Evolutionary conservation across 2,888 invertebrate genomes (phyloP), one percentile per base, ranked within the genome.

Genomic region (Dasypogon diadema): DNA sequence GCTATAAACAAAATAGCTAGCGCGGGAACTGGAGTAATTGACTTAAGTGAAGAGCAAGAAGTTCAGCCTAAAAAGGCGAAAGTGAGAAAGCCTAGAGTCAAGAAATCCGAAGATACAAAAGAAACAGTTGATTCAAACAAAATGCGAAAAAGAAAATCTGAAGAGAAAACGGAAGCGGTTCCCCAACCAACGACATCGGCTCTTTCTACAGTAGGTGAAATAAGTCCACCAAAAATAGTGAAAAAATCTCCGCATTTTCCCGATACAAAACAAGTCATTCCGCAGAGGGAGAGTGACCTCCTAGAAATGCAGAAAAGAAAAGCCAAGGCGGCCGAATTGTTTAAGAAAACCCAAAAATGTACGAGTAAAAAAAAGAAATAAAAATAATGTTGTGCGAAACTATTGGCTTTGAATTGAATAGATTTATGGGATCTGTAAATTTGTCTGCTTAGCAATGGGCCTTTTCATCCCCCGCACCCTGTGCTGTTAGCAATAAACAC

Each of bases 1-100:
- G 96, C 96, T 0, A 89, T 96, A 16, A 89, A 90, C 78, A 91
- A 87, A 85, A 89, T 95, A 85, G 90, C 89, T 65, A n/a, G n/a
- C n/a, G 80, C 82, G 14, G 79, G 80, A 85, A 90, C 89, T 65
- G 80, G 82, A 16, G 79, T 80, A 10, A 76, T 79, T 8, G 79
- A 76, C 10, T 65, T 77, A 48, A 55, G 77, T 79, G 79, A 83
- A 77, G 83, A 82, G 42, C 48, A 72, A 12, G 18, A 12, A 6
- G 58, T 16, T 8, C 76, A 65, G 55, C 12, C 48, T 24, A 63
- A 58, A 5, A 37, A 78, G 16, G 12, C 2, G n/a, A 16, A 22
- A 26, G 42, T 18, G 1, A 24, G 42, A 12, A 56, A 37, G 10
- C 24, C 4, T 22, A 56, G 22, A 56, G 18, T 12, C 6, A 22